Percentiles rank a stretch among this genome's conserved stretches.
Evolutionary conservation across 1,140 invertebrate genomes (phyloP).

Genomic region (Acromyrmex charruanus): DNA sequence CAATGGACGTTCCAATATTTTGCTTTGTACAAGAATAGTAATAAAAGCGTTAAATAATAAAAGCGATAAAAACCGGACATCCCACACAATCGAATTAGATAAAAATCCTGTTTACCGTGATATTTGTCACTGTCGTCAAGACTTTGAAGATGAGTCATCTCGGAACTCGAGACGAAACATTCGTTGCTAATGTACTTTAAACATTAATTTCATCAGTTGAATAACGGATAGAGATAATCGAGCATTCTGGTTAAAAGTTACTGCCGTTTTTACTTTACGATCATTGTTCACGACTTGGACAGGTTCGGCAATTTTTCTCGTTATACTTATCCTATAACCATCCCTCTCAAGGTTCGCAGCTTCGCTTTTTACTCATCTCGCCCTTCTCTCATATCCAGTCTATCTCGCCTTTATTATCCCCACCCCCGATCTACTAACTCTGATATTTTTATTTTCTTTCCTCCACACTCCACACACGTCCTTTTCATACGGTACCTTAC

Average conservation of each 20-base stretch:
- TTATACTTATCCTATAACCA: conserved; percentile 36
- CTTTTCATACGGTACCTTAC: conserved; percentile 34
- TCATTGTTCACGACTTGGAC: conserved; percentile 5
- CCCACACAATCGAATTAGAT: background rate
- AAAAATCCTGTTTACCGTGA: conserved; percentile 4
- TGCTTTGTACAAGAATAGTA: background rate
- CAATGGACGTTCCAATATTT: background rate
- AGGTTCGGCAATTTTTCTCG: conserved; percentile 43
- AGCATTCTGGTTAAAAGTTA: conserved; percentile 1
- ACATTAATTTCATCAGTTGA: conserved; percentile 20
- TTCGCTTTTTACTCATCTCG: conserved; percentile 19
- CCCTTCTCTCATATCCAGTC: background rate
- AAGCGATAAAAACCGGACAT: background rate
- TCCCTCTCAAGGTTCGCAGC: conserved; percentile 5
- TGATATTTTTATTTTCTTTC: conserved; percentile 55
- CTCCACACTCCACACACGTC: conserved; percentile 16
- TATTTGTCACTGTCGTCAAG: background rate
- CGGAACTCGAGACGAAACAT: conserved; percentile 11
- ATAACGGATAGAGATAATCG: conserved; percentile 22
- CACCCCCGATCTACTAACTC: conserved; percentile 14
- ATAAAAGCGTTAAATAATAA: background rate
- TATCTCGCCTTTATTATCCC: conserved; percentile 46
- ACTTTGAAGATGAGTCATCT: conserved; percentile 13
- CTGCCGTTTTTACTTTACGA: conserved; percentile 2
- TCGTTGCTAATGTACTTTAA: conserved; percentile 21